Evolutionary conservation across 2,888 invertebrate genomes (phyloP).

Genomic region (Tipula unca): DNA sequence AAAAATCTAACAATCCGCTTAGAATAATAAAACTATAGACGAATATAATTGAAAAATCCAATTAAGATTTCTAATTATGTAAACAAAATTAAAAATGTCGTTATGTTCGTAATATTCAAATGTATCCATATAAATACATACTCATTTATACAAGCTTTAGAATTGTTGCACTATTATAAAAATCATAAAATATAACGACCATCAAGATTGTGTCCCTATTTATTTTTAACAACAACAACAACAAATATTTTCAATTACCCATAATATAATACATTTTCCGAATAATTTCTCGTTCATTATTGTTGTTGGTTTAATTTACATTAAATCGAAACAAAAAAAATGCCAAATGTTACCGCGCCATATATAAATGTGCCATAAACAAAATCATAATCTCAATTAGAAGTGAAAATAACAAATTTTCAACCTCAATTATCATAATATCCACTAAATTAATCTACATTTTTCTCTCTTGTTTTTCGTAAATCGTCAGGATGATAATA

Average conservation of each 20-base stretch:
- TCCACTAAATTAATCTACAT: background rate
- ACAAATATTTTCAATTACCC: background rate
- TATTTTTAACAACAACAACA: background rate
- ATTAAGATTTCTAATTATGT: background rate
- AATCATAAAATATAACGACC: background rate
- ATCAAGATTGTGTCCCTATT: background rate
- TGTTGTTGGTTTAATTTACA: background rate
- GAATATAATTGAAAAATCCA: background rate
- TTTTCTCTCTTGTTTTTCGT: background rate
- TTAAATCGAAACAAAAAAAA: background rate
- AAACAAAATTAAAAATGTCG: background rate
- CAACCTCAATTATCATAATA: slow-evolving; percentile 8
- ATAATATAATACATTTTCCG: background rate
- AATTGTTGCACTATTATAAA: background rate
- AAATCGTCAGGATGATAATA: background rate
- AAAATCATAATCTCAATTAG: slow-evolving; percentile 8
- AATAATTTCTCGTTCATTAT: background rate
- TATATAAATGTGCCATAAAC: background rate
- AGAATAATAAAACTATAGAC: background rate
- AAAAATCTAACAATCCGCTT: background rate
- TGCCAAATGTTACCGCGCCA: background rate
- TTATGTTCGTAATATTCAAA: background rate
- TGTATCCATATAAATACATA: background rate
- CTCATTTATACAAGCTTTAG: background rate
- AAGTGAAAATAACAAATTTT: background rate